Conservation (phyloP, 2,113 vertebrate genomes). For the Scopus umbretta region DNA sequence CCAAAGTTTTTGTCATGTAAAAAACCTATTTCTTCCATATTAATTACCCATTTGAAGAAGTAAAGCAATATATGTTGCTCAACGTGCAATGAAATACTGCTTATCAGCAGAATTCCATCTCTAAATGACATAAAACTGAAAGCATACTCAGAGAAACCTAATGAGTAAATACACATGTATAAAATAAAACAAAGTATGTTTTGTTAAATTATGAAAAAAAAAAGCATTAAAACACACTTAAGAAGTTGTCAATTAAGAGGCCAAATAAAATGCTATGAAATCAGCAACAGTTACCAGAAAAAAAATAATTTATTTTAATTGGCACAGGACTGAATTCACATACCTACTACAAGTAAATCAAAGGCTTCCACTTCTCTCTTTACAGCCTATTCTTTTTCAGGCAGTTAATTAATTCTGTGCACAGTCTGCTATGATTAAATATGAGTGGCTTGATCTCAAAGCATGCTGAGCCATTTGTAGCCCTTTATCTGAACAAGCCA, state of each 20-base stretch:
- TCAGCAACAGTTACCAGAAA: not conserved
- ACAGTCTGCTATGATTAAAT: not conserved
- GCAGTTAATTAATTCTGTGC: conserved; percentile 6
- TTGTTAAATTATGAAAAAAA: not conserved
- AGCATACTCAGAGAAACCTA: not conserved
- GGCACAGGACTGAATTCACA: not conserved
- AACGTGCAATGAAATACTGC: not conserved
- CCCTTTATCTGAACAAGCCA: not conserved
- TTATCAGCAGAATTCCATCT: not conserved
- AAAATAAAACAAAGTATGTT: not conserved
- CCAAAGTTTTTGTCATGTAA: not conserved
- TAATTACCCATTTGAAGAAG: not conserved
- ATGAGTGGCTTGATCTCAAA: not conserved
- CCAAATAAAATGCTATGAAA: not conserved
- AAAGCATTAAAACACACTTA: not conserved
- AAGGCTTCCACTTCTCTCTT: not conserved
- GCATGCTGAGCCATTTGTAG: not conserved
- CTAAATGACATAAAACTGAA: not conserved
- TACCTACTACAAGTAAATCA: not conserved
- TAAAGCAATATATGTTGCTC: not conserved
- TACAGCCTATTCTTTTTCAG: not conserved
- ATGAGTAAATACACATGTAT: not conserved
- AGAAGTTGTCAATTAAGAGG: not conserved
- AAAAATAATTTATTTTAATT: not conserved
- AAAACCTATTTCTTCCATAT: not conserved